These are phyloP conservation scores for Poecilobothrus nobilitatus DNA, from an alignment of 2,888 invertebrate genomes.

Conservation along the genomic window DNA sequence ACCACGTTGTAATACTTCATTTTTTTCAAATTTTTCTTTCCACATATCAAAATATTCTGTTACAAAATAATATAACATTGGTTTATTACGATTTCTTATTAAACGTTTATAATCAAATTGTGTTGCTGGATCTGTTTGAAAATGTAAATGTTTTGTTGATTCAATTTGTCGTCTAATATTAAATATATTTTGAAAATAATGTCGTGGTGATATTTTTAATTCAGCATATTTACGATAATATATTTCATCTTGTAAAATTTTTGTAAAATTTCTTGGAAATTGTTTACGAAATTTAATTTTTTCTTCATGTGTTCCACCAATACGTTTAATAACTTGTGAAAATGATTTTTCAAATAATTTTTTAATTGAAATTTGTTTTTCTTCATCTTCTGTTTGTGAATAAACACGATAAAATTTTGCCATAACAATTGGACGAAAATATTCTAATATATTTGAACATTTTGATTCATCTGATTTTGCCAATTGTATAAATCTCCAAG, in stretches of 20 bases:
- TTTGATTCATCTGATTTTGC: constrained; percentile 9
- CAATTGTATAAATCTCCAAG: constrained; percentile 11
- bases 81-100: constrained; percentile 11
- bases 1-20: constrained; percentile 9
- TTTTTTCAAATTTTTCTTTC: constrained; percentile 12
- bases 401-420: constrained; percentile 9
- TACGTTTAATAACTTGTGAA: background rate
- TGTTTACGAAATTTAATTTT: constrained; percentile 11
- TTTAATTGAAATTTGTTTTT: constrained; percentile 7
- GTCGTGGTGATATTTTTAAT: background rate
- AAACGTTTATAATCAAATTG: constrained; percentile 9
- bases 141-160: constrained; percentile 9
- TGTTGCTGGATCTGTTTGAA: background rate
- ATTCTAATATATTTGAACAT: constrained; percentile 10
- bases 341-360: constrained; percentile 10
- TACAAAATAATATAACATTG: constrained; percentile 11
- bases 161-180: constrained; percentile 8
- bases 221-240: constrained; percentile 5
- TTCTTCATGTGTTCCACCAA: constrained; percentile 11
- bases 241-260: constrained; percentile 8
- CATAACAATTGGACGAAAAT: constrained; percentile 8
- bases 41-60: constrained; percentile 11
- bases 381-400: constrained; percentile 7
- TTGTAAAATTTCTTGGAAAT: constrained; percentile 11
- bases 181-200: constrained; percentile 10